phyloP scores from a whole-genome alignment of 2,113 vertebrate species.

The Anhinga anhinga region DNA sequence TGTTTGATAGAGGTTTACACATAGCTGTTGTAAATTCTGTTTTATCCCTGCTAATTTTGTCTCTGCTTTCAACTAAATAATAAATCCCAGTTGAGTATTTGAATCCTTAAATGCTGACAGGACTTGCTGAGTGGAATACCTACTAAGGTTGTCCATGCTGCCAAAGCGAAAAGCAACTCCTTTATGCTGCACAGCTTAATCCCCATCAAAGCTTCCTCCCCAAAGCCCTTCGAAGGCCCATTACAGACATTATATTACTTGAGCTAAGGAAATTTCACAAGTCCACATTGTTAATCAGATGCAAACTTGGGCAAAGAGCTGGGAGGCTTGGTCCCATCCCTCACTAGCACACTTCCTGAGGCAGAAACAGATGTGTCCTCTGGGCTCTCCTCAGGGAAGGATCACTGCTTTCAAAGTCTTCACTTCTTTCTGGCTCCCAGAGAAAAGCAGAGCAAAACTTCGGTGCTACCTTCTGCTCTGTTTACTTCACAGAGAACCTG shows the following conservation, averaged over 20 bases:
- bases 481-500: neutral
- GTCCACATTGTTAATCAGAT: neutral
- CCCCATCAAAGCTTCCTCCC: neutral
- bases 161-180: neutral
- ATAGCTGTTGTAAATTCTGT: constrained; percentile 9
- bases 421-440: neutral
- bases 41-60: constrained; percentile 22
- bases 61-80: neutral
- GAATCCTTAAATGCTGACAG: neutral
- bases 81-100: neutral
- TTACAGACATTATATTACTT: neutral
- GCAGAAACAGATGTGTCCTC: neutral
- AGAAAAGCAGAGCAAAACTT: neutral
- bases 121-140: neutral
- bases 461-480: neutral
- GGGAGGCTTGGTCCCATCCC: neutral
- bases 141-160: neutral
- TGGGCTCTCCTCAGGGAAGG: neutral
- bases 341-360: neutral
- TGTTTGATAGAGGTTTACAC: neutral
- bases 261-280: neutral
- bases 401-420: neutral
- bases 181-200: neutral
- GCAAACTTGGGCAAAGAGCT: neutral
- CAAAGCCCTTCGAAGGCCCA: neutral